Conservation (phyloP, 2,888 invertebrate genomes). For the Portevinia maculata region DNA sequence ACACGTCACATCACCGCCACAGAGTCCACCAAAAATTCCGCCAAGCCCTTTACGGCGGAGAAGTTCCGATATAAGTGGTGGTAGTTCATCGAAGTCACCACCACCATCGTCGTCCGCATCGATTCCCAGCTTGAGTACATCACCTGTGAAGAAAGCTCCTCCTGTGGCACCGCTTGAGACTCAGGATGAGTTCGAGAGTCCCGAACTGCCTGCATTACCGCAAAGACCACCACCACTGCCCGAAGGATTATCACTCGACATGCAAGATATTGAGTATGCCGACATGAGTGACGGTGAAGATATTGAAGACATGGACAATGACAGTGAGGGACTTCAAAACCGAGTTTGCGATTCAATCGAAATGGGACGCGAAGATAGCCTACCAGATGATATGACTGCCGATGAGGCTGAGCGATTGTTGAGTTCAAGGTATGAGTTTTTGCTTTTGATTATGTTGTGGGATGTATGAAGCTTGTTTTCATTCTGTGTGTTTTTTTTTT, state of each 20-base stretch:
- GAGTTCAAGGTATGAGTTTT: constrained; percentile 89
- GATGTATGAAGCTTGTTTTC: constrained; percentile 18
- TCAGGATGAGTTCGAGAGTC: constrained; percentile 79
- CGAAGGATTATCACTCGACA: constrained; percentile 84
- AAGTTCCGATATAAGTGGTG: constrained; percentile 70
- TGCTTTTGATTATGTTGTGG: background rate
- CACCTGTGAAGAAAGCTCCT: constrained; percentile 76
- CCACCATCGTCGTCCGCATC: constrained; percentile 77
- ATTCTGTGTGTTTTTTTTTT: background rate
- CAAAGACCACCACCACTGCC: constrained; percentile 79
- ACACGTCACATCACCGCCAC: constrained; percentile 76
- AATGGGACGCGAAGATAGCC: constrained; percentile 79
- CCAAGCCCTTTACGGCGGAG: constrained; percentile 63
- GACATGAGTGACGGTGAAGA: constrained; percentile 85
- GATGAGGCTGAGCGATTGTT: constrained; percentile 94
- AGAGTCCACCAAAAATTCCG: constrained; percentile 74
- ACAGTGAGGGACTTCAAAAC: constrained; percentile 21
- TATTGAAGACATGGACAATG: constrained; percentile 81
- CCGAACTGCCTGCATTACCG: constrained; percentile 77
- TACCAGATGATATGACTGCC: constrained; percentile 89
- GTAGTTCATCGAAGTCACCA: constrained; percentile 76
- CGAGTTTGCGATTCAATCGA: constrained; percentile 56
- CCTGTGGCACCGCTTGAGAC: constrained; percentile 80
- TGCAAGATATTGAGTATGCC: constrained; percentile 85
- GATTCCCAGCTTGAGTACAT: constrained; percentile 72